These are phyloP conservation scores for Alethe diademata DNA, from an alignment of 2,113 vertebrate genomes.

Conservation along the genomic window DNA sequence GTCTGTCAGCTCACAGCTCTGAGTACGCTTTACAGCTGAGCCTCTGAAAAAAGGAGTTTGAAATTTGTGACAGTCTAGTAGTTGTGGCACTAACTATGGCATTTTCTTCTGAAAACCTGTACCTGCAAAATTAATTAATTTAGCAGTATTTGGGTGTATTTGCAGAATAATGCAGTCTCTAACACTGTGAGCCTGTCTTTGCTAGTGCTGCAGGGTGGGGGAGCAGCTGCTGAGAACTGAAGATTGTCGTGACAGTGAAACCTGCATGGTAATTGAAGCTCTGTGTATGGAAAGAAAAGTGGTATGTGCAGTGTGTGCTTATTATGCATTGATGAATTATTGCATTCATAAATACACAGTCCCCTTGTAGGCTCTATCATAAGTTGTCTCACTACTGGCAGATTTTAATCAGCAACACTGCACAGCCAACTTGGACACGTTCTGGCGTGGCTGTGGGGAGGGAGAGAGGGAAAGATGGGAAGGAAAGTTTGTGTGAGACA, in stretches of 20 bases:
- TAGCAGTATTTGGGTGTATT: neutral
- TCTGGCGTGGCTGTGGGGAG: rapidly evolving
- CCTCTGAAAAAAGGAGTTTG: neutral
- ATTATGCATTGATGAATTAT: neutral
- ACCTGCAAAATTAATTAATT: neutral
- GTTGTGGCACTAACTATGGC: neutral
- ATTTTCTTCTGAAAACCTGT: neutral
- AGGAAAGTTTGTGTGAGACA: neutral
- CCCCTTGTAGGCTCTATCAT: neutral
- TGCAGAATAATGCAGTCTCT: neutral
- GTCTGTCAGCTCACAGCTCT: neutral
- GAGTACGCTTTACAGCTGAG: neutral
- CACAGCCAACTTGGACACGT: neutral
- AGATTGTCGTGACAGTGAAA: neutral
- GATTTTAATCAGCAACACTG: neutral
- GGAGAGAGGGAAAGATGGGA: neutral
- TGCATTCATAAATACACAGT: neutral
- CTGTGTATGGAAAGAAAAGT: neutral
- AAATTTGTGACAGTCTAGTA: neutral
- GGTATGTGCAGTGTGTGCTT: rapidly evolving
- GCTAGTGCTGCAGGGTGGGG: neutral
- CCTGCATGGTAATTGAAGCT: neutral
- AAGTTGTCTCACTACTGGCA: neutral
- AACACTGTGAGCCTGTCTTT: neutral
- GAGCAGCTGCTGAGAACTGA: neutral